These are phyloP conservation scores for Magallana nippona DNA, from an alignment of 2,888 invertebrate genomes.

Conservation along the genomic window DNA sequence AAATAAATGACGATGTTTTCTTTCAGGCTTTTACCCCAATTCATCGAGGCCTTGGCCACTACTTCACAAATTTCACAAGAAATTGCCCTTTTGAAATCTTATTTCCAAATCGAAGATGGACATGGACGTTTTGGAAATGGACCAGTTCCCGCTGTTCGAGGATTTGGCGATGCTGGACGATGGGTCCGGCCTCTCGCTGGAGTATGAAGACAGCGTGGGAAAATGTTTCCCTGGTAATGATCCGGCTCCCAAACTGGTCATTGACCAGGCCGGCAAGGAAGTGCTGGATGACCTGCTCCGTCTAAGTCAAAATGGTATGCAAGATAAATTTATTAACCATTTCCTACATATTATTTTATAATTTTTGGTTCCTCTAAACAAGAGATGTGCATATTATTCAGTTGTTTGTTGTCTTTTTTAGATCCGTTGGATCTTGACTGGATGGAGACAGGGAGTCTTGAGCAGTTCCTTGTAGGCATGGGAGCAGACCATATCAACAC, in stretches of 20 bases:
- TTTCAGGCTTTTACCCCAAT: conserved; percentile 42
- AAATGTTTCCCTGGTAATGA: conserved; percentile 49
- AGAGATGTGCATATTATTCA: neutral
- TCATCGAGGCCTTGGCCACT: conserved; percentile 45
- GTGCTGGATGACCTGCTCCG: conserved; percentile 36
- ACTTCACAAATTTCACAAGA: conserved; percentile 37
- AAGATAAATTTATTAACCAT: neutral
- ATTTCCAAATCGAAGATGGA: conserved; percentile 36
- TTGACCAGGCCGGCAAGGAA: conserved; percentile 38
- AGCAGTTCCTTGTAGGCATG: conserved; percentile 56
- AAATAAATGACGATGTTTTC: neutral
- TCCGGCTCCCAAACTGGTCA: conserved; percentile 36
- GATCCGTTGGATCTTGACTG: conserved; percentile 67
- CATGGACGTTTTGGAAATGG: conserved; percentile 55
- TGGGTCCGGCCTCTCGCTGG: conserved; percentile 52
- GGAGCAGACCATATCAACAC: conserved; percentile 8
- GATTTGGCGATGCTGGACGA: conserved; percentile 54
- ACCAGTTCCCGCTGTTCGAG: conserved; percentile 53
- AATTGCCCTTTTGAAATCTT: conserved; percentile 1
- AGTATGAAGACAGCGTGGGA: conserved; percentile 45
- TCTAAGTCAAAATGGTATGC: conserved; percentile 9
- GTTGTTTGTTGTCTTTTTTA: conserved; percentile 51
- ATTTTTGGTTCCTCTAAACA: too few relatives aligned
- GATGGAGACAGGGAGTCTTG: conserved; percentile 70
- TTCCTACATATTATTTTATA: too few relatives aligned